Percentiles rank a stretch among this genome's conserved stretches.
Evolutionary conservation across 92 coral and sea anemone species (phyloP).

Genomic region (Porites divaricata): DNA sequence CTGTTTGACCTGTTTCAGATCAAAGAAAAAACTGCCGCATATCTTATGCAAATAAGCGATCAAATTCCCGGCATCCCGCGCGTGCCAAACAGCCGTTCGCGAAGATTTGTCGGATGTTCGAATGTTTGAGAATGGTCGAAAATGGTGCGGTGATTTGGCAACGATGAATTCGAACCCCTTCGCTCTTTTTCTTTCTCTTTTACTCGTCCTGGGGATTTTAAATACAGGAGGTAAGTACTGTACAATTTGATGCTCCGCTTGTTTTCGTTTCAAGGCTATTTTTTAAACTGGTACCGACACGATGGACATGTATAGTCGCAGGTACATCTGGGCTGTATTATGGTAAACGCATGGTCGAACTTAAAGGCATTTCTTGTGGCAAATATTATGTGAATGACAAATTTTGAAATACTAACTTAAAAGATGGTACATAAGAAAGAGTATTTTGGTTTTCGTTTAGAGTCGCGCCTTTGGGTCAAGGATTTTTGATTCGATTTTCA

Average conservation of each 20-base stretch:
- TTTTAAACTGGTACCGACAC: constrained; percentile 58
- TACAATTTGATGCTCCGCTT: constrained; percentile 26
- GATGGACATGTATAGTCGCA: constrained; percentile 30
- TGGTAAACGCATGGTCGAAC: constrained; percentile 29
- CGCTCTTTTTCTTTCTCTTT: constrained; percentile 64
- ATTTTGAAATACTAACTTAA: not conserved
- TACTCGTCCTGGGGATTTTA: constrained; percentile 47
- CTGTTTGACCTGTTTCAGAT: not conserved
- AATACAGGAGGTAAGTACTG: constrained; percentile 63
- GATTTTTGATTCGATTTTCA: not conserved
- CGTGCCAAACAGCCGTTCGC: constrained; percentile 41
- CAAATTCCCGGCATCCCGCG: constrained; percentile 60
- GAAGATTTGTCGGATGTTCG: constrained; percentile 32
- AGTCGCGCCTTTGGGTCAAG: no score
- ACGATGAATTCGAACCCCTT: constrained; percentile 66
- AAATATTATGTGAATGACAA: not conserved
- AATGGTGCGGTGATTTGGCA: constrained; percentile 63
- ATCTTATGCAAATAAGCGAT: constrained; percentile 32
- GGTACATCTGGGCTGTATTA: constrained; percentile 34
- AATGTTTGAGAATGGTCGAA: constrained; percentile 71
- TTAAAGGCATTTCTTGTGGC: not conserved
- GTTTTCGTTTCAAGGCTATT: constrained; percentile 36
- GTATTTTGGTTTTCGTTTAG: not conserved
- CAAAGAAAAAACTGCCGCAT: not conserved
- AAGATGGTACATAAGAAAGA: not conserved